These are phyloP conservation scores for Hippocampus barbouri DNA, from an alignment of 2,113 vertebrate genomes.

Conservation along the genomic window DNA sequence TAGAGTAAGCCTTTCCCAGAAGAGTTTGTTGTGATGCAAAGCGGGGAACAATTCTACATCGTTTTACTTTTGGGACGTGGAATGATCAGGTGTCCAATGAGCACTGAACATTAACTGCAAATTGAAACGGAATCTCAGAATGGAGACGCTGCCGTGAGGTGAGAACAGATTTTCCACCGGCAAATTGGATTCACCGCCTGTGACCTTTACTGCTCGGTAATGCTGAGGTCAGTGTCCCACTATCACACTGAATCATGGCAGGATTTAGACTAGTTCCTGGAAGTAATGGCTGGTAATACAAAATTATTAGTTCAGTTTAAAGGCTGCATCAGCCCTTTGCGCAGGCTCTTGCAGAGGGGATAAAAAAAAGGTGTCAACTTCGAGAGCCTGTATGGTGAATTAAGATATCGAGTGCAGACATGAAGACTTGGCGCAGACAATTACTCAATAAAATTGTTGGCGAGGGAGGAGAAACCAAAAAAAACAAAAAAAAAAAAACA, in stretches of 20 bases:
- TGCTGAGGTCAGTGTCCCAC: constrained; percentile 34
- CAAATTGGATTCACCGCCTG: constrained; percentile 11
- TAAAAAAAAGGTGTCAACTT: constrained; percentile 2
- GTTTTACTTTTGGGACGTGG: background rate
- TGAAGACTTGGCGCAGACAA: constrained; percentile 25
- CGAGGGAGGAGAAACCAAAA: background rate
- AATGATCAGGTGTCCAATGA: background rate
- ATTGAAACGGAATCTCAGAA: constrained; percentile 23
- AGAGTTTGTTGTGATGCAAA: background rate
- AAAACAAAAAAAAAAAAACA: constrained; percentile 1
- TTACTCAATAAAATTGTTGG: constrained; percentile 29
- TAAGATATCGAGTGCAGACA: constrained; percentile 1
- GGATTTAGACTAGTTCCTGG: constrained; percentile 34
- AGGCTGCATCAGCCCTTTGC: constrained; percentile 21
- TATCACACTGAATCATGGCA: constrained; percentile 9
- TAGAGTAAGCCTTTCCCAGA: background rate
- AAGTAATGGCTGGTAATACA: constrained; percentile 39
- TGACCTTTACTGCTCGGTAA: constrained; percentile 43
- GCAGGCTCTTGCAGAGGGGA: background rate
- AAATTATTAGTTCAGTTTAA: constrained; percentile 43
- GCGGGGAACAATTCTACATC: background rate
- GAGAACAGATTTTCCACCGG: constrained; percentile 1
- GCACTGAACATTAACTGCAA: constrained; percentile 18
- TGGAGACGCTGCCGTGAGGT: background rate
- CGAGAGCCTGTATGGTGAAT: background rate